These are phyloP conservation scores for Magallana nippona DNA, from an alignment of 2,888 invertebrate genomes.

Conservation along the genomic window DNA sequence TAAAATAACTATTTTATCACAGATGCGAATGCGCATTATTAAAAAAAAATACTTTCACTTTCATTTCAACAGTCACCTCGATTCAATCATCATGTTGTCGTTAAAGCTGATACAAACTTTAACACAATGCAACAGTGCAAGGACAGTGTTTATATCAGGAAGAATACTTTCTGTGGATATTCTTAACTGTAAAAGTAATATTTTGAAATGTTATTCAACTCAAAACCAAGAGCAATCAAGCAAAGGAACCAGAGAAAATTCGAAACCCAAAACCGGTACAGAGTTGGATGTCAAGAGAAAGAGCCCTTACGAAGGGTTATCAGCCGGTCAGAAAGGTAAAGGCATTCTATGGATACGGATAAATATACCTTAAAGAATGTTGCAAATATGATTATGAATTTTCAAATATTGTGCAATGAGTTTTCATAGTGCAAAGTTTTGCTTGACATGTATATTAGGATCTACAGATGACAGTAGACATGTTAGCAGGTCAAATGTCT, in stretches of 20 bases:
- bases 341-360: not conserved
- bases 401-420: no score
- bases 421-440: no score
- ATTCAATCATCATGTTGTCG: not conserved
- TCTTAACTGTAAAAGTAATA: not conserved
- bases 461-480: no score
- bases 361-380: not conserved
- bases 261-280: conserved; percentile 47
- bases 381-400: no score
- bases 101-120: not conserved
- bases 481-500: no score
- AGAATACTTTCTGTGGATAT: not conserved
- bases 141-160: not conserved
- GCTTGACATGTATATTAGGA: no score
- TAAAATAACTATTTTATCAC: no score
- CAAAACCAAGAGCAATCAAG: conserved; percentile 62
- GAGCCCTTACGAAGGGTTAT: conserved; percentile 67
- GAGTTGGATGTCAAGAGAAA: conserved; percentile 64
- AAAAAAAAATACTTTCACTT: not conserved
- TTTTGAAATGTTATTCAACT: conserved; percentile 11
- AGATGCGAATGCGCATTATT: not conserved
- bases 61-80: conserved; percentile 11
- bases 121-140: not conserved
- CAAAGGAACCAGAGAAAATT: conserved; percentile 5
- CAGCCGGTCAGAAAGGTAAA: conserved; percentile 65